phyloP scores from a whole-genome alignment of 2,888 invertebrate species.

The Cerceris ruficornis region DNA sequence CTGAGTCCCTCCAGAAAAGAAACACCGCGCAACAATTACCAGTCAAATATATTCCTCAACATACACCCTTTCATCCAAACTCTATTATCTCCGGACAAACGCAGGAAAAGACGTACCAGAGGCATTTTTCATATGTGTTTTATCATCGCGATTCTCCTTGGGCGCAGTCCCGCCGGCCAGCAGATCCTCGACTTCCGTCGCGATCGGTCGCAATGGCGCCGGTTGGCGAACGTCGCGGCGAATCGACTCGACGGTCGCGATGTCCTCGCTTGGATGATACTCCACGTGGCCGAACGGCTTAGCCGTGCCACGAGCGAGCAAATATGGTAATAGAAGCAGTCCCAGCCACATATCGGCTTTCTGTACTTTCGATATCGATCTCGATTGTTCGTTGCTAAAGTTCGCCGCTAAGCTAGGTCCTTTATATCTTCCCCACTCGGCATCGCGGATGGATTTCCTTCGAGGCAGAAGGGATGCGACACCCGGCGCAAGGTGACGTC shows the following conservation, averaged over 20 bases:
- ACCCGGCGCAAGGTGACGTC: conserved; percentile 21
- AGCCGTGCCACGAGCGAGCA: conserved; percentile 47
- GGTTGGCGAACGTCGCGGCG: conserved; percentile 65
- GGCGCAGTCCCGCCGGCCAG: conserved; percentile 66
- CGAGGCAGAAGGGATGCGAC: conserved; percentile 43
- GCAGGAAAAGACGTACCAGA: conserved; percentile 61
- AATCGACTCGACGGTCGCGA: conserved; percentile 60
- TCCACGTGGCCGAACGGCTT: conserved; percentile 55
- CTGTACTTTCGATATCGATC: conserved; percentile 48
- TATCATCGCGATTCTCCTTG: conserved; percentile 49
- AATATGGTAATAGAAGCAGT: conserved; percentile 44
- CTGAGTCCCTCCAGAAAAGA: too few species aligned
- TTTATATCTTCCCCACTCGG: conserved; percentile 58
- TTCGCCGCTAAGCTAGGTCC: conserved; percentile 48
- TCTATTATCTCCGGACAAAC: background rate
- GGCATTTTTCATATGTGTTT: conserved; percentile 63
- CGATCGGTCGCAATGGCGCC: conserved; percentile 44
- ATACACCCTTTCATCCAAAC: background rate
- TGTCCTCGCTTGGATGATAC: conserved; percentile 57
- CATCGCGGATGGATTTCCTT: conserved; percentile 39
- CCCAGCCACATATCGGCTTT: conserved; percentile 48
- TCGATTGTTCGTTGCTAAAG: conserved; percentile 46
- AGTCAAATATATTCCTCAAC: background rate
- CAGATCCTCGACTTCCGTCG: conserved; percentile 68
- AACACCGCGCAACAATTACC: background rate